Conservation (phyloP, 2,888 invertebrate species). For the Epirrhoe alternata region DNA sequence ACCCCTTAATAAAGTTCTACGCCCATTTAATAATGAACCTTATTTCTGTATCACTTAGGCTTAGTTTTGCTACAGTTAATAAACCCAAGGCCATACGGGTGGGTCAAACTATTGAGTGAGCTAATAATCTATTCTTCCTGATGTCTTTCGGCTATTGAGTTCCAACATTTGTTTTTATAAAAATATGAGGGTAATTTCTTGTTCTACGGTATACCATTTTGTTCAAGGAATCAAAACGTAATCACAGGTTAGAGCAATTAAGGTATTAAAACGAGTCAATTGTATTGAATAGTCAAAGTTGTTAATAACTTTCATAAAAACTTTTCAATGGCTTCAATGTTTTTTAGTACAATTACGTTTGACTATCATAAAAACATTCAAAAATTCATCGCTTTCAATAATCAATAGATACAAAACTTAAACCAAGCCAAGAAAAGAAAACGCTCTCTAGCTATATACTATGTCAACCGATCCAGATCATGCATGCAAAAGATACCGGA, state of each 20-base stretch:
- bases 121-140: conserved; percentile 9
- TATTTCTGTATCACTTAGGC: conserved; percentile 1
- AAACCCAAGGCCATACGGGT: conserved; percentile 20
- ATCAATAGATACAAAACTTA: too few relatives aligned
- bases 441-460: too few relatives aligned
- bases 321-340: too few relatives aligned
- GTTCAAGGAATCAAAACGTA: background rate
- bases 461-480: too few relatives aligned
- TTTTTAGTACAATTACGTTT: too few relatives aligned
- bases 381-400: too few relatives aligned
- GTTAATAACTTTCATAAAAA: too few relatives aligned
- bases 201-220: background rate
- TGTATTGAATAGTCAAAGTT: too few relatives aligned
- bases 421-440: too few relatives aligned
- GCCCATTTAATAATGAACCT: background rate
- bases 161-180: background rate
- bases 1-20: background rate
- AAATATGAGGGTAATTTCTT: background rate
- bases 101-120: conserved; percentile 13
- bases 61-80: conserved; percentile 7
- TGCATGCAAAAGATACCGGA: too few relatives aligned
- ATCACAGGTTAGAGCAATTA: background rate
- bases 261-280: too few relatives aligned
- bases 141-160: conserved; percentile 6
- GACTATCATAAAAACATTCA: too few relatives aligned